Evolutionary conservation across 1,140 invertebrate genomes (phyloP).

Genomic region (Panulirus ornatus): DNA sequence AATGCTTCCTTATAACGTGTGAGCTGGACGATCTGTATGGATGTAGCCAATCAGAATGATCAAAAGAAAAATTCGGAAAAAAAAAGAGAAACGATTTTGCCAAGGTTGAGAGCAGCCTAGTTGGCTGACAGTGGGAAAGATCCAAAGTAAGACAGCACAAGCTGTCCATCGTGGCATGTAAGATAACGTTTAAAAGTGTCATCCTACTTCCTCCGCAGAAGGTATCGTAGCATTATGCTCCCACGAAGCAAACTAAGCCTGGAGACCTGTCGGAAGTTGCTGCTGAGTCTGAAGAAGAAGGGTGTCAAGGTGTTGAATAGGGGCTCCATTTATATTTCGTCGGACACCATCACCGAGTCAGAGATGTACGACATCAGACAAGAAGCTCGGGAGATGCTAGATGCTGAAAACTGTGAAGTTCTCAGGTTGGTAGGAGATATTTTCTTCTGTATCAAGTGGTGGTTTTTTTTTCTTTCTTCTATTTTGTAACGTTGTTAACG

Average conservation of each 20-base stretch:
- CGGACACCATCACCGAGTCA: background rate
- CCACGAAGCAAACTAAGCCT: background rate
- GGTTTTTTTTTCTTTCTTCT: no score
- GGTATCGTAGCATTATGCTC: conserved; percentile 8
- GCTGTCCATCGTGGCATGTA: no score
- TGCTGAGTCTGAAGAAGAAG: background rate
- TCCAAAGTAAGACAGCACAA: background rate
- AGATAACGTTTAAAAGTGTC: background rate
- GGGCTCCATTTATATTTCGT: background rate
- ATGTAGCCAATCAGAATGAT: no score
- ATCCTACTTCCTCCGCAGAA: background rate
- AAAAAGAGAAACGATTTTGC: background rate
- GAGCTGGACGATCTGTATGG: no score
- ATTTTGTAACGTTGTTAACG: no score
- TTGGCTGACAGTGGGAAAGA: no score
- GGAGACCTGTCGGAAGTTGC: background rate
- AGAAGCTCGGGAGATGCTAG: background rate
- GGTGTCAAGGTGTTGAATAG: background rate
- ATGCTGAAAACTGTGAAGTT: background rate
- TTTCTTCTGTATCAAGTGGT: no score
- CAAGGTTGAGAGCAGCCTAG: no score
- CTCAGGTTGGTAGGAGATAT: background rate
- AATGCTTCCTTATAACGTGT: no score
- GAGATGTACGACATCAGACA: background rate
- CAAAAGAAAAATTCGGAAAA: no score